phyloP scores from a whole-genome alignment of 2,113 vertebrate species.

The Prietella phreatophila region DNA sequence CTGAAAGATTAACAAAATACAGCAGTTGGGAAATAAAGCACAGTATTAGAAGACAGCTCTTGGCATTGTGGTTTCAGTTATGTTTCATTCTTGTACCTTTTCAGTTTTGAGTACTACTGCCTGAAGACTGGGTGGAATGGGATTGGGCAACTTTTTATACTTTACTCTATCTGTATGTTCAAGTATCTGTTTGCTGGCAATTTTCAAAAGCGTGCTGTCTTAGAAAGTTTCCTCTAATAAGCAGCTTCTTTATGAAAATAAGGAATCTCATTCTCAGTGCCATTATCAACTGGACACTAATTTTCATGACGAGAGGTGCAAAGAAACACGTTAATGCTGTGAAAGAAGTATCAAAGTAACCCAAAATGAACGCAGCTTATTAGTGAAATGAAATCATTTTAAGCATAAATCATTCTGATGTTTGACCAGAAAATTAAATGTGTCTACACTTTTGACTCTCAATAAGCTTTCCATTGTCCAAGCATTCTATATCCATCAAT shows the following conservation, averaged over 20 bases:
- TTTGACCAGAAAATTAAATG: neutral
- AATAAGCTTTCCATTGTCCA: neutral
- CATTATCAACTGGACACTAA: neutral
- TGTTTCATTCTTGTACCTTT: neutral
- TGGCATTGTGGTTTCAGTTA: slow-evolving; percentile 5
- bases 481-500: too few relatives aligned
- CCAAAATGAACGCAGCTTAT: neutral
- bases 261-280: neutral
- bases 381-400: neutral
- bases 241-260: neutral
- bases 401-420: neutral
- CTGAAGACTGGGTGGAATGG: neutral
- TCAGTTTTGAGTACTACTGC: neutral
- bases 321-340: neutral
- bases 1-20: neutral
- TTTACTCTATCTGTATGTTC: neutral
- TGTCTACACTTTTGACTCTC: neutral
- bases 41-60: neutral
- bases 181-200: neutral
- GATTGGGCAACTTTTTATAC: neutral
- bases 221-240: neutral
- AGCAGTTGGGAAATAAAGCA: neutral
- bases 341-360: neutral
- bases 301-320: neutral
- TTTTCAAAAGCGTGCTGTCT: neutral